phyloP scores from a whole-genome alignment of 2,113 vertebrate genomes.

The Brachyhypopomus gauderio region DNA sequence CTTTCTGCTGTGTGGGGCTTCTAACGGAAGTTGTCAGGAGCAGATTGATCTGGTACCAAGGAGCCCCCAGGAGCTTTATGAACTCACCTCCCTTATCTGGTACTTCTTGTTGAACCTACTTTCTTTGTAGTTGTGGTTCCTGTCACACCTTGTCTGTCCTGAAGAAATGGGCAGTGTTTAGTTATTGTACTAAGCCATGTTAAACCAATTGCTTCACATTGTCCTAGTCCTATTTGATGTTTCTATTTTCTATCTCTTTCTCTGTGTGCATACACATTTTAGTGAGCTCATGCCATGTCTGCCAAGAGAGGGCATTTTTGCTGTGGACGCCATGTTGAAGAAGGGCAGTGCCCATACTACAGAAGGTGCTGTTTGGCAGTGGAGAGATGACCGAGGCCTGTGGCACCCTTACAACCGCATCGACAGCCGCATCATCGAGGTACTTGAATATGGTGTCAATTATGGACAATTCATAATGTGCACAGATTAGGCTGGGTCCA shows the following conservation, averaged over 20 bases:
- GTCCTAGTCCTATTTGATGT: background rate
- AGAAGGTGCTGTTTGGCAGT: slow-evolving; percentile 97
- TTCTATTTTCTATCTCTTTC: background rate
- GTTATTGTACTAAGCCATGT: no score
- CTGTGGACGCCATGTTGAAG: slow-evolving; percentile 97
- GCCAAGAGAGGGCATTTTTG: slow-evolving; percentile 98
- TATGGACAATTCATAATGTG: background rate
- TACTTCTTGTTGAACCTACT: slow-evolving; percentile 55
- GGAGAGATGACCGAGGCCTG: slow-evolving; percentile 95
- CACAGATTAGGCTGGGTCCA: no score
- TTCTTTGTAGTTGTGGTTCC: no score
- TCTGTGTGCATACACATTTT: background rate
- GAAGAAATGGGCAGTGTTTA: no score
- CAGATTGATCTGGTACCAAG: slow-evolving; percentile 97
- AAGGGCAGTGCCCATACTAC: slow-evolving; percentile 97
- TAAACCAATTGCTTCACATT: no score
- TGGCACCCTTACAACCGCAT: slow-evolving; percentile 99
- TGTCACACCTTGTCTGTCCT: no score
- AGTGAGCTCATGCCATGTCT: slow-evolving; percentile 99
- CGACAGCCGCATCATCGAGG: slow-evolving; percentile 99
- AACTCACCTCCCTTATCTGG: slow-evolving; percentile 98
- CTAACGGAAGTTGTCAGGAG: slow-evolving; percentile 96
- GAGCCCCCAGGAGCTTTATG: slow-evolving; percentile 97
- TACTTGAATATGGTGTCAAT: slow-evolving; percentile 60
- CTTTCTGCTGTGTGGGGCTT: slow-evolving; percentile 94